Evolutionary conservation across 2,797 vertebrate species (phyloP).

Genomic region (Sebastes cheni): DNA sequence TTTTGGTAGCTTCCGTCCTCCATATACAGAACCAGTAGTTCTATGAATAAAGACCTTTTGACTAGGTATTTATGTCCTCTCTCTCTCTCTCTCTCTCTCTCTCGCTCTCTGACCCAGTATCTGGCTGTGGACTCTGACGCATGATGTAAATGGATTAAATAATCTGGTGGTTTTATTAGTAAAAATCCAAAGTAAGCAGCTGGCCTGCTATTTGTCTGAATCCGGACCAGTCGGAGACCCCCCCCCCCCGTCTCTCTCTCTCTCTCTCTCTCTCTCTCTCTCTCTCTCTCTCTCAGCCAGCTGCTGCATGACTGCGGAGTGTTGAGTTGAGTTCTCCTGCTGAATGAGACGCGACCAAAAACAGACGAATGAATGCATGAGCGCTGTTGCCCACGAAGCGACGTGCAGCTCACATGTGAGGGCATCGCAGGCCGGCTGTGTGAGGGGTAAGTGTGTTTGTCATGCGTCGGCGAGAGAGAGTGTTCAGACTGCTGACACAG

Average conservation of each 20-base stretch:
- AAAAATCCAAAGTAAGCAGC: conserved; percentile 29
- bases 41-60: background rate
- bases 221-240: conserved; percentile 32
- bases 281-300: conserved; percentile 6
- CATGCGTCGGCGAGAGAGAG: background rate
- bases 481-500: conserved; percentile 18
- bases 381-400: background rate
- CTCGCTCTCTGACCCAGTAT: background rate
- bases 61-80: background rate
- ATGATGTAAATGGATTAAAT: conserved; percentile 16
- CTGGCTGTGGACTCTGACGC: background rate
- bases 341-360: conserved; percentile 10
- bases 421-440: background rate
- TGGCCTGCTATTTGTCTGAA: conserved; percentile 40
- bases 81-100: background rate
- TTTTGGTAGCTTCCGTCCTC: no score
- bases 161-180: conserved; percentile 18
- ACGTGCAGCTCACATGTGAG: conserved; percentile 29
- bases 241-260: background rate
- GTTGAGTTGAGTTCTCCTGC: conserved; percentile 35
- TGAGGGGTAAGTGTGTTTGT: conserved; percentile 55
- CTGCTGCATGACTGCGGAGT: conserved; percentile 23
- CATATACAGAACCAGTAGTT: no score
- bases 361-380: background rate
- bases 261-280: background rate